Base-by-base conservation (phyloP, 2,888 invertebrate species). In the Ophraella communa region DNA sequence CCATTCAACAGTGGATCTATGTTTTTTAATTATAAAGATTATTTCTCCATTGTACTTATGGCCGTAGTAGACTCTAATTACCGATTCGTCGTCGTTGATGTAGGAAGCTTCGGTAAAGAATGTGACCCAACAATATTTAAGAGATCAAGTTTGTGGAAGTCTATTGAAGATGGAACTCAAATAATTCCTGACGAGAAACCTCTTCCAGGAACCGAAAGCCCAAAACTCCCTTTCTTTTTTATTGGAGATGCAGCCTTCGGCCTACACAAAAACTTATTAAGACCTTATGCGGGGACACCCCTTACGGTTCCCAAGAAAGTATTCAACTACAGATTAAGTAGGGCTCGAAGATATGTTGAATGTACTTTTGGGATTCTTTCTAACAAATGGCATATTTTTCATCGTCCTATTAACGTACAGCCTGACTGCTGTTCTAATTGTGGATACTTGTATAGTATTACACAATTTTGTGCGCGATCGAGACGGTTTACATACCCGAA, bases 341-440 rank as follows among this genome's bases (percentile, higher is more conserved):
- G 69, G 60, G 75, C 74, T 51, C 47, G 74, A 57, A 59, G 74
- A 35, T 72, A 57, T 63, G 65, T 4, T 67, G 67, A n/a, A n/a
- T n/a, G n/a, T n/a, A n/a, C n/a, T n/a, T n/a, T n/a, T n/a, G n/a
- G n/a, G n/a, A n/a, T n/a, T 47, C 24, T 67, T 4, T 47, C 64
- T 23, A 74, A 67, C 20, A 76, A 76, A 62, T 75, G 74, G 73
- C 55, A 73, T 30, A 72, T 76, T 33, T 72, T 75, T 35, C 73
- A 74, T 56, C 51, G 72, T 24, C 62, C 65, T 20, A 24, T 68
- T 17, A 68, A 66, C 44, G 65, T 69, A 14, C 14, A 59, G 27
- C 55, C 60, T 1, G 42, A 71, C 44, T 64, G 69, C 71, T 42
- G 58, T 61, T 10, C 55, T 56, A 45, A 71, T 73, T 57, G 66